Percentiles rank a stretch among this genome's conserved stretches.
phyloP scores from a whole-genome alignment of 2,888 invertebrate genomes.

The Charanyca ferruginea region DNA sequence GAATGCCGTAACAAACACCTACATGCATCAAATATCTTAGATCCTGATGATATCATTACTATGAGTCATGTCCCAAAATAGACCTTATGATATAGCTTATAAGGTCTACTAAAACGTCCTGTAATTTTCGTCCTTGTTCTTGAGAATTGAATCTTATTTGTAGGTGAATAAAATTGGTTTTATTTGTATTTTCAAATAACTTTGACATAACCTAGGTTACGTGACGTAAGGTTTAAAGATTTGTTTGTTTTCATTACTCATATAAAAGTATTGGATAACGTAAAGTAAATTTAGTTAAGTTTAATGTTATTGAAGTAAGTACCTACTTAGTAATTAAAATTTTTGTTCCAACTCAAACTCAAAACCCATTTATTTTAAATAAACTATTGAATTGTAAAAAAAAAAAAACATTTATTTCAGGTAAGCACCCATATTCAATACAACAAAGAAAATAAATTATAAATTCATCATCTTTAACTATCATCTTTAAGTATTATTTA shows the following conservation, averaged over 20 bases:
- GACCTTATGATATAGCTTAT: conserved; percentile 43
- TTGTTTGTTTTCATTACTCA: conserved; percentile 31
- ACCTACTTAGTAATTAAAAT: too few species aligned
- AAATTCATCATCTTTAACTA: too few species aligned
- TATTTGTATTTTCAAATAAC: conserved; percentile 3
- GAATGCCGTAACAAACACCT: conserved; percentile 57
- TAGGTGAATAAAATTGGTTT: background rate
- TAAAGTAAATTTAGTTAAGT: too few species aligned
- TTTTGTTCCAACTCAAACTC: too few species aligned
- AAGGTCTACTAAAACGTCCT: conserved; percentile 42
- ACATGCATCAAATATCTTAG: conserved; percentile 50
- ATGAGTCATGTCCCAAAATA: conserved; percentile 56
- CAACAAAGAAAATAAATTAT: too few species aligned
- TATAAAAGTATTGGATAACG: too few species aligned
- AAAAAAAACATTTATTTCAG: too few species aligned
- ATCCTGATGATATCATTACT: conserved; percentile 56
- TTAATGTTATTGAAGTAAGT: too few species aligned
- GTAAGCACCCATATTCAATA: too few species aligned
- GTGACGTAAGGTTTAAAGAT: background rate
- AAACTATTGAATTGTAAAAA: too few species aligned
- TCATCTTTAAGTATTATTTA: too few species aligned
- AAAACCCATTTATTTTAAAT: too few species aligned
- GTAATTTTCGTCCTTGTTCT: conserved; percentile 2
- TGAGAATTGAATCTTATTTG: conserved; percentile 14
- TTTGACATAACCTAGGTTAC: conserved; percentile 9